Evolutionary conservation across 2,113 vertebrate genomes (phyloP), one percentile per base, ranked within the genome.

Genomic region (Catagonus wagneri): DNA sequence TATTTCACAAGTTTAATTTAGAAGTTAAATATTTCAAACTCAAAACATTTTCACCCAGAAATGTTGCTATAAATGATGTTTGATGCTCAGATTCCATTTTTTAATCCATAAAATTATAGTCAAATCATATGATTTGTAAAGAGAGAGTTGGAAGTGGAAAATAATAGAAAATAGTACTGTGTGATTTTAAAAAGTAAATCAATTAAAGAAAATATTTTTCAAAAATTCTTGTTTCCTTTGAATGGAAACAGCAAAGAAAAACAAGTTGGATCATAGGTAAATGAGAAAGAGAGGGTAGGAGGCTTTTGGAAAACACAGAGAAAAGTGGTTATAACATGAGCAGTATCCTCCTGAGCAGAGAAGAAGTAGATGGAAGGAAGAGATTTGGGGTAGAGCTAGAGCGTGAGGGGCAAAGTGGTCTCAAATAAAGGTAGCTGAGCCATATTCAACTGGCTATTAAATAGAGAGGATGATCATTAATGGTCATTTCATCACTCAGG

Each of bases 221-320:
- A 9, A 27, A 56, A 61, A 65, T 63, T 39, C 36, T 66, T 65
- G 44, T 36, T 93, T 74, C 16, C 39, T 91, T 69, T 89, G 39
- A 93, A 54, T 95, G 72, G 56, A 22, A 60, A 29, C 76, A 36
- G 44, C 66, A 83, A 65, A 95, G 52, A 27, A 75, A 93, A 92
- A 20, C 39, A 91, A 54, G 32, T 61, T 61, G 66, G 61, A 90
- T 76, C 60, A 23, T 76, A 72, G 65, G 25, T 78, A 60, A 71
- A 58, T 71, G 32, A 90, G 44, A 84, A 63, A 75, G 0, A 83
- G 25, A n/a, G 9, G 3, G 20, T 34, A 68, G 11, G 2, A 29
- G 3, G 52, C 27, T 87, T 89, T 90, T 50, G 13, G 90, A 87
- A 83, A 88, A 44, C 8, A 29, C 23, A 29, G 10, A 78, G 58